Conservation (phyloP, 2,888 invertebrate species). For the Uloborus plumipes region DNA sequence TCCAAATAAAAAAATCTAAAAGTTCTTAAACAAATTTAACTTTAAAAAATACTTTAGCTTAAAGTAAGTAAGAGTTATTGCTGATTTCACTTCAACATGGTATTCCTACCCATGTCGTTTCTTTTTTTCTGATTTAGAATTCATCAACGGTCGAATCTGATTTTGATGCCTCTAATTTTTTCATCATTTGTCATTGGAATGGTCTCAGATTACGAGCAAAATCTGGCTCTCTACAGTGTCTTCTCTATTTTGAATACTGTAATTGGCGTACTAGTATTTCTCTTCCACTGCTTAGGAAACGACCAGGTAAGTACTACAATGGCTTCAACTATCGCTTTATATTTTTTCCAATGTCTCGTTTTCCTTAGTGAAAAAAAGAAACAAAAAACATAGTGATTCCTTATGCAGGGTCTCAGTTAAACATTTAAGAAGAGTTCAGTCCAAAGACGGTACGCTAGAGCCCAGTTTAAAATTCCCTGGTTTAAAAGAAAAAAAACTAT, state of each 20-base stretch:
- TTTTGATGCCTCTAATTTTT: slow-evolving; percentile 68
- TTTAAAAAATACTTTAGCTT: too few relatives aligned
- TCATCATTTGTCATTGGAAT: slow-evolving; percentile 68
- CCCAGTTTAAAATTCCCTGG: too few relatives aligned
- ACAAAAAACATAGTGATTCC: background rate
- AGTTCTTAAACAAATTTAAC: too few relatives aligned
- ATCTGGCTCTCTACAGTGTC: slow-evolving; percentile 68
- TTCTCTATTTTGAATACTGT: slow-evolving; percentile 68
- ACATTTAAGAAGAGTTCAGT: too few relatives aligned
- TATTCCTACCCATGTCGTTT: background rate
- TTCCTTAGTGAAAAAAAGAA: too few relatives aligned
- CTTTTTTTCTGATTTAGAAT: slow-evolving; percentile 61
- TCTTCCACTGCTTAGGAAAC: slow-evolving; percentile 68
- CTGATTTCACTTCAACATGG: background rate
- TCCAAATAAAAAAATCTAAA: too few relatives aligned
- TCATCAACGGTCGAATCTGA: slow-evolving; percentile 68
- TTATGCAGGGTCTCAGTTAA: background rate
- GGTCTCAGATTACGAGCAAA: slow-evolving; percentile 68
- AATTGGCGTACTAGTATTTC: slow-evolving; percentile 67
- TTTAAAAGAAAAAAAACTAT: too few relatives aligned
- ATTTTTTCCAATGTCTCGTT: too few relatives aligned
- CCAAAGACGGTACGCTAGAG: too few relatives aligned
- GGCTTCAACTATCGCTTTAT: too few relatives aligned
- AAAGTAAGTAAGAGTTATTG: background rate
- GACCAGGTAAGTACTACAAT: slow-evolving; percentile 65